Base-by-base conservation (phyloP, 2,797 vertebrate species). In the Gila robusta region DNA sequence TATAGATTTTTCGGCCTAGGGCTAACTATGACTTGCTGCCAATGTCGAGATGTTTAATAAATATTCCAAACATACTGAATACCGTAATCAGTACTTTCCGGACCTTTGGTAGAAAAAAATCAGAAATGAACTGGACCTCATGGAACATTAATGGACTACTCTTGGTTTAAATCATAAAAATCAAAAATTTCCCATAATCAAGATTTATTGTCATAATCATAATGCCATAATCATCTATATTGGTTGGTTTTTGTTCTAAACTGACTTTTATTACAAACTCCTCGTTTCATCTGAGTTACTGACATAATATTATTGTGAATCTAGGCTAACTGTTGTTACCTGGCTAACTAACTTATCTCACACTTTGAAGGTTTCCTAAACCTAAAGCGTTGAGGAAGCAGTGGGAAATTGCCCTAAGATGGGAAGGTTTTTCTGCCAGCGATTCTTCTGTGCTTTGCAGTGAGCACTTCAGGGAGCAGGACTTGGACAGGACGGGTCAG, bases 401-500 rank as follows among this genome's bases (percentile, higher is more conserved):
- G 37, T 88, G 90, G 87, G 88, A 88, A 86, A n/a, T 76, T 1
- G 73, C 87, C n/a, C 16, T 78, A 37, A 62, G 39, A 73, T 82
- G 67, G 66, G 44, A 79, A 64, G 56, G 56, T 64, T 79, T 88
- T 81, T 67, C 69, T 0, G 80, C 83, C 77, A 84, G 32, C 12
- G 41, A 73, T 71, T 87, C 66, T 21, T 74, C 87, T 0, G 71
- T 85, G 32, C 85, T 89, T 19, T 91, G 90, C 79, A 87, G 84
- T 81, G 66, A 88, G 21, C 89, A 90, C 78, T 88, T 91, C 49
- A 79, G 69, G 44, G 76, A 67, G 3, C 80, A 86, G 62, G 90
- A 90, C 69, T 76, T 88, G 56, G 88, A 91, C 81, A 76, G 71
- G 41, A 89, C 87, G 4, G 88, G 88, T 64, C 87, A 89, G 73